These are phyloP conservation scores for Drosophila lacicola DNA, from an alignment of 2,888 invertebrate species.

Conservation along the genomic window DNA sequence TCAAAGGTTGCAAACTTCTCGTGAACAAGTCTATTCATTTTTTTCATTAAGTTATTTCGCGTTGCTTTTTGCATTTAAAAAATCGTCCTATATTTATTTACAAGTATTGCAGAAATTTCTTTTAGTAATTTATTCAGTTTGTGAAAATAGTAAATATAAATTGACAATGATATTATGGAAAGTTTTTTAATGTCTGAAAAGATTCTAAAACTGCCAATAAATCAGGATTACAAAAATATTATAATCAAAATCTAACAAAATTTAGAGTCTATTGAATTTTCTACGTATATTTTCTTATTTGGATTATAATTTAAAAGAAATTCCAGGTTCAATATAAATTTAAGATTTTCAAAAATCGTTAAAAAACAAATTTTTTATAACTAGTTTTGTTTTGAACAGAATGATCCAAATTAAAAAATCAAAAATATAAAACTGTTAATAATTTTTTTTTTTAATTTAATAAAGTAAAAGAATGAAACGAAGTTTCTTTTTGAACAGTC, in stretches of 20 bases:
- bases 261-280: not conserved
- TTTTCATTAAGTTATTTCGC: slow-evolving; percentile 51
- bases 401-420: no score
- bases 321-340: no score
- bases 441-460: no score
- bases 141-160: slow-evolving; percentile 42
- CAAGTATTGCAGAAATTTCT: slow-evolving; percentile 52
- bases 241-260: not conserved
- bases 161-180: slow-evolving; percentile 41
- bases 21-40: slow-evolving; percentile 50
- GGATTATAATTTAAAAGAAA: no score
- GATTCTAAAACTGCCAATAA: not conserved
- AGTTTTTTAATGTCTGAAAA: not conserved
- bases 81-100: slow-evolving; percentile 54
- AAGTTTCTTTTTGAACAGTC: no score
- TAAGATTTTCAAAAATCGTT: no score
- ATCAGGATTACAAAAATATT: not conserved
- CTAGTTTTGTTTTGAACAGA: no score
- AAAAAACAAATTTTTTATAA: no score
- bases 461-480: no score
- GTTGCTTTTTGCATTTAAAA: slow-evolving; percentile 56
- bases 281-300: no score
- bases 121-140: slow-evolving; percentile 72
- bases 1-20: slow-evolving; percentile 35
- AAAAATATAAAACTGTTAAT: no score